These are phyloP conservation scores for Drosophila mercatorum DNA, from an alignment of 2,888 invertebrate genomes.

Conservation along the genomic window DNA sequence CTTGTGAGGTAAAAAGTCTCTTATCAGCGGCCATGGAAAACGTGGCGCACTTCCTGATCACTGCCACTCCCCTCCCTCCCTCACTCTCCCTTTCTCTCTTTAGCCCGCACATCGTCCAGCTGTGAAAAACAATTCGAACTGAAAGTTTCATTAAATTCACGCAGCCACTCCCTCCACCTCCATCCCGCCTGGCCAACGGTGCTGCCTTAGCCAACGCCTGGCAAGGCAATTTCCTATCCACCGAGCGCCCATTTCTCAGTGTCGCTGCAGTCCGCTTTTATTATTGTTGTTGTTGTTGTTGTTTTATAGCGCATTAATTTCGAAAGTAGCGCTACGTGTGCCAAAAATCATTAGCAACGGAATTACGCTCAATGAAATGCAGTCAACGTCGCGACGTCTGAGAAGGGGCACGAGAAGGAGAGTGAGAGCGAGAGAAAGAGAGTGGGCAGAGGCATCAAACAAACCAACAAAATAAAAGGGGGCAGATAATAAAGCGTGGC, in stretches of 20 bases:
- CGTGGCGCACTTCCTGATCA: constrained; percentile 69
- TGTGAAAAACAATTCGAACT: constrained; percentile 71
- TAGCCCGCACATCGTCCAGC: constrained; percentile 38
- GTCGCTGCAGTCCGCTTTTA: constrained; percentile 50
- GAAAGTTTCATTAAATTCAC: constrained; percentile 76
- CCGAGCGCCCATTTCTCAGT: constrained; percentile 74
- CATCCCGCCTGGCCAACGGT: neutral
- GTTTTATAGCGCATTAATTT: constrained; percentile 79
- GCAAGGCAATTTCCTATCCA: constrained; percentile 77
- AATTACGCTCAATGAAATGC: constrained; percentile 83
- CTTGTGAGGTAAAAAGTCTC: constrained; percentile 38
- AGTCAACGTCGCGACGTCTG: constrained; percentile 57
- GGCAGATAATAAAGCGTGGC: constrained; percentile 80
- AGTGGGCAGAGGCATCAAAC: constrained; percentile 15
- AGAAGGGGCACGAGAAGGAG: neutral
- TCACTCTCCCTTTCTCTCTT: neutral
- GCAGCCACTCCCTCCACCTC: neutral
- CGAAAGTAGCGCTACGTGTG: constrained; percentile 82
- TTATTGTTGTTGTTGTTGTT: constrained; percentile 38
- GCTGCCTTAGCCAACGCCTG: constrained; percentile 27
- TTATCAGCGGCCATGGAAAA: constrained; percentile 66
- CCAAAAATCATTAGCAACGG: constrained; percentile 83
- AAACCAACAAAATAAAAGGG: constrained; percentile 40
- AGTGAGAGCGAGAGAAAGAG: neutral
- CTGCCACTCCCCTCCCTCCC: neutral